These are phyloP conservation scores for Coleophora deauratella DNA, from an alignment of 2,888 invertebrate genomes.

Conservation along the genomic window DNA sequence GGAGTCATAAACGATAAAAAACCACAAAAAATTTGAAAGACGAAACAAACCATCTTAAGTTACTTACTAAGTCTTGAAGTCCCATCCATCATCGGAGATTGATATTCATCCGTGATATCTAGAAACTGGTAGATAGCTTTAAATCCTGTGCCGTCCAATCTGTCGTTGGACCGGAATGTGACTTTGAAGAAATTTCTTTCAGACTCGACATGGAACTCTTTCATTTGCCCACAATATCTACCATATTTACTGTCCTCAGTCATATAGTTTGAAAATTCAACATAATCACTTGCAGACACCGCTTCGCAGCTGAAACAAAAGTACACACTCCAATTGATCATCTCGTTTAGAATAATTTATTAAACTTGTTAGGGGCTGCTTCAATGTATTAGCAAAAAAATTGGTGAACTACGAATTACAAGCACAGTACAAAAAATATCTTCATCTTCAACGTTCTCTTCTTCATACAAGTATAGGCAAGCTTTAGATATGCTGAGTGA, in stretches of 20 bases:
- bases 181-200: conserved; percentile 96
- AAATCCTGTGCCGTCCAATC: conserved; percentile 95
- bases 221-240: conserved; percentile 89
- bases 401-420: too few species aligned
- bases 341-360: too few species aligned
- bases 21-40: too few species aligned
- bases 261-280: conserved; percentile 96
- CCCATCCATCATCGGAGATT: conserved; percentile 34
- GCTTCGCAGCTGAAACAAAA: conserved; percentile 86
- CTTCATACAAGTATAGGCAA: too few species aligned
- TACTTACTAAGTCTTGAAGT: too few species aligned
- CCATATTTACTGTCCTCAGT: conserved; percentile 91
- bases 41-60: not conserved
- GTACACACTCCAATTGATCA: too few species aligned
- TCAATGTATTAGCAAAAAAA: too few species aligned
- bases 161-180: conserved; percentile 94
- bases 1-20: too few species aligned
- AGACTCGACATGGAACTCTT: conserved; percentile 87
- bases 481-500: too few species aligned
- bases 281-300: conserved; percentile 93
- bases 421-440: too few species aligned
- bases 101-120: conserved; percentile 77
- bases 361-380: too few species aligned
- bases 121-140: conserved; percentile 92
- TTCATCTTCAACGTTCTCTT: too few species aligned